Evolutionary conservation across 2,113 vertebrate genomes (phyloP).

Genomic region (Brienomyrus brachyistius): DNA sequence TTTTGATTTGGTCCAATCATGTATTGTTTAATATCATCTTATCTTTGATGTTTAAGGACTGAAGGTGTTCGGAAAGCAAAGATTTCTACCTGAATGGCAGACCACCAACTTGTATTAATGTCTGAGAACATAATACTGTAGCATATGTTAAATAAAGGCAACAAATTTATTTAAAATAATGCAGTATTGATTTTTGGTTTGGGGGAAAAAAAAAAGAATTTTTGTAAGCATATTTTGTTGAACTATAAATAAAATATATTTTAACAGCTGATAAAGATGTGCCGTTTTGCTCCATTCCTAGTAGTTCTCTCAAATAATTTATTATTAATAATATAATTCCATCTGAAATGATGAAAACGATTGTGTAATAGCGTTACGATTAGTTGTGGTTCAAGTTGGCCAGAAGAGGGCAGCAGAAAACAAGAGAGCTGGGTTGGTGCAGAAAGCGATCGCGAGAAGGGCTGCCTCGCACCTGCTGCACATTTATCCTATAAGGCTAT

Average conservation of each 20-base stretch:
- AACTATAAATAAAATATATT: slow-evolving; percentile 57
- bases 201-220: slow-evolving; percentile 34
- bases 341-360: not conserved
- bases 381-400: slow-evolving; percentile 4
- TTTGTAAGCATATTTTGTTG: slow-evolving; percentile 49
- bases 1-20: not conserved
- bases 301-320: not conserved
- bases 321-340: not conserved
- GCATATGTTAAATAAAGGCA: slow-evolving; percentile 15
- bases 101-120: slow-evolving; percentile 16
- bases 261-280: slow-evolving; percentile 38
- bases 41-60: not conserved
- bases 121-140: slow-evolving; percentile 30
- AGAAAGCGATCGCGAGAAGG: not conserved
- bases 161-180: slow-evolving; percentile 31
- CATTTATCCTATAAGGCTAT: not conserved
- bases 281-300: not conserved
- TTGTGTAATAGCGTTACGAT: not conserved
- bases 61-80: not conserved
- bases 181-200: slow-evolving; percentile 45
- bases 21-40: not conserved
- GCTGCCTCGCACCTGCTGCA: not conserved
- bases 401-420: slow-evolving; percentile 56
- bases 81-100: slow-evolving; percentile 7
- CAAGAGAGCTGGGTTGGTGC: slow-evolving; percentile 7